phyloP scores from a whole-genome alignment of 2,113 vertebrate species.

The Semicossyphus pulcher region DNA sequence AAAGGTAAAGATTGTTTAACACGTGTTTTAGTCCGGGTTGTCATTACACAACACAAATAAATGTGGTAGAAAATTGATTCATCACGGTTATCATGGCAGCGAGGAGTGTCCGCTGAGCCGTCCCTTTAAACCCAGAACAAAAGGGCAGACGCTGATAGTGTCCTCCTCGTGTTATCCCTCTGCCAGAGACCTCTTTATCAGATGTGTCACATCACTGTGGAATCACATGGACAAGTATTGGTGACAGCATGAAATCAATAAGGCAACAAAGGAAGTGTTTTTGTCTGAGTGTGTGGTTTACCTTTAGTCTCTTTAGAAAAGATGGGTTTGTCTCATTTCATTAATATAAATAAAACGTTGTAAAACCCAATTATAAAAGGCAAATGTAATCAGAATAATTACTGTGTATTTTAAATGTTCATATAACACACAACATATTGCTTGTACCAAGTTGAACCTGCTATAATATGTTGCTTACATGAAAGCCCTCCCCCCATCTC shows the following conservation, averaged over 20 bases:
- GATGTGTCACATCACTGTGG: constrained; percentile 70
- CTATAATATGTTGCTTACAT: constrained; percentile 26
- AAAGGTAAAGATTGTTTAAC: constrained; percentile 34
- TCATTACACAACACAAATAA: constrained; percentile 19
- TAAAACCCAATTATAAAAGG: no score
- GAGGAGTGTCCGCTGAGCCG: not conserved
- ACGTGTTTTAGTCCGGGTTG: constrained; percentile 9
- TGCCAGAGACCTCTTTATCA: constrained; percentile 57
- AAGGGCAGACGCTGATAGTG: constrained; percentile 43
- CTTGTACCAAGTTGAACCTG: not conserved
- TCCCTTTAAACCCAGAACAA: constrained; percentile 52
- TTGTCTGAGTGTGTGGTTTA: not conserved
- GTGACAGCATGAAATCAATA: constrained; percentile 73
- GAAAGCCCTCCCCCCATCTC: constrained; percentile 46
- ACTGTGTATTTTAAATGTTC: not conserved
- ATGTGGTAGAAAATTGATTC: constrained; percentile 33
- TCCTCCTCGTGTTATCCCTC: constrained; percentile 35
- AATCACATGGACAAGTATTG: constrained; percentile 70
- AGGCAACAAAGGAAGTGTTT: constrained; percentile 23
- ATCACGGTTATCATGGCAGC: constrained; percentile 1
- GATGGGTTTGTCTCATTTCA: no score
- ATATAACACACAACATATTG: not conserved
- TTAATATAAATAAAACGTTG: no score
- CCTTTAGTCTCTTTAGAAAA: no score
- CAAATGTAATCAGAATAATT: not conserved